These are phyloP conservation scores for Bellardia bayeri DNA, from an alignment of 2,888 invertebrate species.

Conservation along the genomic window DNA sequence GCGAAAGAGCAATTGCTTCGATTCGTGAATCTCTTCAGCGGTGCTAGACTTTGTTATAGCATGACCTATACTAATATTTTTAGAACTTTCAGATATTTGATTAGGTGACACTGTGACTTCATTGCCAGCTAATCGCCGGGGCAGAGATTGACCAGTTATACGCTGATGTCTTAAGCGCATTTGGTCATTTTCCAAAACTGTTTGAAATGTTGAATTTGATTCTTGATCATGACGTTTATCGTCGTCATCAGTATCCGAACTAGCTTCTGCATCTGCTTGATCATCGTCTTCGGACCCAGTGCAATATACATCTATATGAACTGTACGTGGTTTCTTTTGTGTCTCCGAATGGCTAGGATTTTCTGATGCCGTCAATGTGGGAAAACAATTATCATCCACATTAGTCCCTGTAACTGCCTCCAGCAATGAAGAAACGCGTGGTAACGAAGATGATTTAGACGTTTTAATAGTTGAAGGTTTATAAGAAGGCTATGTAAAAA, in stretches of 20 bases:
- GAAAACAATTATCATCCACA: slow-evolving; percentile 66
- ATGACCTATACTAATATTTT: slow-evolving; percentile 80
- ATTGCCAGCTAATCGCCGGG: slow-evolving; percentile 81
- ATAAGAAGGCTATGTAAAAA: slow-evolving; percentile 73
- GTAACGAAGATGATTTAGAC: slow-evolving; percentile 81
- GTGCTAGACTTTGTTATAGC: slow-evolving; percentile 83
- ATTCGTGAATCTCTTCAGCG: slow-evolving; percentile 83
- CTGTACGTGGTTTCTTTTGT: slow-evolving; percentile 86
- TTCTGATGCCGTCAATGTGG: slow-evolving; percentile 62
- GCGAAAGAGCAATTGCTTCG: slow-evolving; percentile 84
- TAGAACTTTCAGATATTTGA: slow-evolving; percentile 48
- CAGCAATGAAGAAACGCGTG: slow-evolving; percentile 79
- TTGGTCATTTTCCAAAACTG: slow-evolving; percentile 87
- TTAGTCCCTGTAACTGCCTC: slow-evolving; percentile 69
- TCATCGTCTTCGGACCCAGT: slow-evolving; percentile 86
- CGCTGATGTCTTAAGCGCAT: slow-evolving; percentile 87
- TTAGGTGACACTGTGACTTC: background rate
- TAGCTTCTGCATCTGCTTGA: slow-evolving; percentile 80
- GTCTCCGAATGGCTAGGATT: slow-evolving; percentile 71
- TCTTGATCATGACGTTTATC: slow-evolving; percentile 80
- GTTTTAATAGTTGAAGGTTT: slow-evolving; percentile 77
- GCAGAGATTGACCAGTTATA: slow-evolving; percentile 84
- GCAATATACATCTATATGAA: slow-evolving; percentile 91
- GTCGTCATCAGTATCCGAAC: slow-evolving; percentile 76
- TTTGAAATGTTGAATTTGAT: slow-evolving; percentile 86